Evolutionary conservation across 2,113 vertebrate species (phyloP).

Genomic region (Telmatochromis bifrenatus): DNA sequence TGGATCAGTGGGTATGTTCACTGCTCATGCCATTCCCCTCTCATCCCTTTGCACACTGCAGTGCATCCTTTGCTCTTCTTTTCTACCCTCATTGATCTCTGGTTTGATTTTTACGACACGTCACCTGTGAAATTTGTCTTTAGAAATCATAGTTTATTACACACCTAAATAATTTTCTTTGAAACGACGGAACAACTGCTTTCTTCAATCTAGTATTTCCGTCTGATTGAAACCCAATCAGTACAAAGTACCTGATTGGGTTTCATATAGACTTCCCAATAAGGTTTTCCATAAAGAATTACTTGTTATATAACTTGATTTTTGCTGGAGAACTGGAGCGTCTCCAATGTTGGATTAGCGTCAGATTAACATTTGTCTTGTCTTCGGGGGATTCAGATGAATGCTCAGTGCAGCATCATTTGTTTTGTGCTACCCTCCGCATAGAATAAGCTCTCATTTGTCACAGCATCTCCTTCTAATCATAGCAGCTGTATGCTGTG

Average conservation of each 20-base stretch:
- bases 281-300: neutral
- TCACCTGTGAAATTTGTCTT: neutral
- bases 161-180: neutral
- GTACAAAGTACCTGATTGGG: conserved; percentile 1
- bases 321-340: neutral
- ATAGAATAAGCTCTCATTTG: conserved; percentile 4
- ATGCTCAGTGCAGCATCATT: conserved; percentile 8
- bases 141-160: neutral
- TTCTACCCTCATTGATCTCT: neutral
- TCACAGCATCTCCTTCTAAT: conserved; percentile 3
- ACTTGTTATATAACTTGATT: conserved; percentile 3
- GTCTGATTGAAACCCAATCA: neutral
- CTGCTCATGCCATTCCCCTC: conserved; percentile 30
- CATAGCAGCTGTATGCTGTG: neutral
- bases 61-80: neutral
- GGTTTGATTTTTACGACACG: neutral
- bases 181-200: neutral
- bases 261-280: conserved; percentile 22
- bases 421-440: neutral
- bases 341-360: conserved; percentile 21
- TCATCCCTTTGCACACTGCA: conserved; percentile 2
- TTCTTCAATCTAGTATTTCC: neutral
- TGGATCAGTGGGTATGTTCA: conserved; percentile 77
- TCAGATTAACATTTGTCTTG: conserved; percentile 21
- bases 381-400: conserved; percentile 8